Evolutionary conservation across 2,888 invertebrate species (phyloP).

Genomic region (Monopis laevigella): DNA sequence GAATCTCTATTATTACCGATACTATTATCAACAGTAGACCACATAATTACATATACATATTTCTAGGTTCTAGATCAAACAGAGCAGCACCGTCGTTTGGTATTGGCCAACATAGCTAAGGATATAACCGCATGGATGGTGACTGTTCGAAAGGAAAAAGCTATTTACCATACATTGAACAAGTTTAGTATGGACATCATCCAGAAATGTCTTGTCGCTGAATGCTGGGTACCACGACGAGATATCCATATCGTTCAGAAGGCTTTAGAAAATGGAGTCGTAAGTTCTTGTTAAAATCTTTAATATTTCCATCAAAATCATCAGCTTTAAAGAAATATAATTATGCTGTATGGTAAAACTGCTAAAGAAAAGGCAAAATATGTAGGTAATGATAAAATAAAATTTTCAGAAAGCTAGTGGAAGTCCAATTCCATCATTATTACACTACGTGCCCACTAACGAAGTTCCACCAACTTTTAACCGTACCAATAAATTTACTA

Average conservation of each 20-base stretch:
- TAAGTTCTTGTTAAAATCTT: too few relatives aligned
- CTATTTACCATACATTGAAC: conserved; percentile 93
- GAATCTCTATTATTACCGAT: too few relatives aligned
- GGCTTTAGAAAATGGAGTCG: conserved; percentile 84
- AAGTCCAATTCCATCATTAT: conserved; percentile 83
- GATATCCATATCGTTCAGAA: conserved; percentile 79
- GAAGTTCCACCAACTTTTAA: conserved; percentile 85
- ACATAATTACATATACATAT: neutral
- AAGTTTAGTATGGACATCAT: conserved; percentile 92
- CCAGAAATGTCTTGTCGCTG: conserved; percentile 89
- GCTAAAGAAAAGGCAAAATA: neutral
- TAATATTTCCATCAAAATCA: too few relatives aligned
- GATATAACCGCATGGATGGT: conserved; percentile 90
- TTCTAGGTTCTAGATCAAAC: conserved; percentile 84
- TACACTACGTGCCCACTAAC: conserved; percentile 79
- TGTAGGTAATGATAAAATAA: neutral
- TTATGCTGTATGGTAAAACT: neutral
- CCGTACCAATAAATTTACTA: conserved; percentile 85
- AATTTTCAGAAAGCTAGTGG: conserved; percentile 70
- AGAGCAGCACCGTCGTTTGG: conserved; percentile 86
- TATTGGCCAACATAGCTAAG: conserved; percentile 84
- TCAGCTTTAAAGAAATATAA: too few relatives aligned
- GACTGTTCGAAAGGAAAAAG: conserved; percentile 89
- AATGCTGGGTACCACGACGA: conserved; percentile 85
- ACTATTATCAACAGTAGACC: too few relatives aligned